Conservation (phyloP, 2,888 invertebrate species). For the Hartigia nigra region DNA sequence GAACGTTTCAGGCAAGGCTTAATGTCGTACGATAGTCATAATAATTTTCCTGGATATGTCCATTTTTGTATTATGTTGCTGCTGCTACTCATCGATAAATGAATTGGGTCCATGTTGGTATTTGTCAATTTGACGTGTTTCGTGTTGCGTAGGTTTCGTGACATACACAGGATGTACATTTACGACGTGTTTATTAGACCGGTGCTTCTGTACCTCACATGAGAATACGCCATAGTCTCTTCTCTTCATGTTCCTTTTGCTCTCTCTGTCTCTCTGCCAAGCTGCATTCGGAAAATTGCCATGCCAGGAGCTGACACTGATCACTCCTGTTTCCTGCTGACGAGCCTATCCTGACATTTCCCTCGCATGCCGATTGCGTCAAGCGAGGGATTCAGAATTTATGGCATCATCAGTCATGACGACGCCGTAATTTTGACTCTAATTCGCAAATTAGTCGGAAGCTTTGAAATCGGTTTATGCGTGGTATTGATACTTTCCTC, state of each 20-base stretch:
- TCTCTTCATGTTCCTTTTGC: too few relatives aligned
- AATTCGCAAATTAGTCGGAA: constrained; percentile 36
- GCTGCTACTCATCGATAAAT: neutral
- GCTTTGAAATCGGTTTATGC: neutral
- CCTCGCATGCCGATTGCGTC: constrained; percentile 5
- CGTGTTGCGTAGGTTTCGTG: neutral
- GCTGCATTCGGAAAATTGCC: constrained; percentile 37
- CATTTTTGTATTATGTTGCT: neutral
- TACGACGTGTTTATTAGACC: constrained; percentile 46
- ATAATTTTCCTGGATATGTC: neutral
- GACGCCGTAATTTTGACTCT: constrained; percentile 35
- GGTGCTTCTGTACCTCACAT: neutral
- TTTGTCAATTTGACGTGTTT: neutral
- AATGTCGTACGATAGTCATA: neutral
- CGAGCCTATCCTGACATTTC: neutral
- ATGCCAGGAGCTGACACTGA: constrained; percentile 37
- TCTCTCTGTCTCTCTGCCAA: neutral
- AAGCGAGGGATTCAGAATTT: constrained; percentile 36
- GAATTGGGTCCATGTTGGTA: neutral
- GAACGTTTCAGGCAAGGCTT: neutral
- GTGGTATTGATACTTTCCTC: neutral
- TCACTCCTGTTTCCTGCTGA: constrained; percentile 2
- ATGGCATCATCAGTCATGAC: constrained; percentile 45
- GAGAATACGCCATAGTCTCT: neutral
- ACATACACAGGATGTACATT: constrained; percentile 25